These are phyloP conservation scores for Oryzaephilus surinamensis DNA, from an alignment of 1,140 invertebrate genomes.

Conservation along the genomic window DNA sequence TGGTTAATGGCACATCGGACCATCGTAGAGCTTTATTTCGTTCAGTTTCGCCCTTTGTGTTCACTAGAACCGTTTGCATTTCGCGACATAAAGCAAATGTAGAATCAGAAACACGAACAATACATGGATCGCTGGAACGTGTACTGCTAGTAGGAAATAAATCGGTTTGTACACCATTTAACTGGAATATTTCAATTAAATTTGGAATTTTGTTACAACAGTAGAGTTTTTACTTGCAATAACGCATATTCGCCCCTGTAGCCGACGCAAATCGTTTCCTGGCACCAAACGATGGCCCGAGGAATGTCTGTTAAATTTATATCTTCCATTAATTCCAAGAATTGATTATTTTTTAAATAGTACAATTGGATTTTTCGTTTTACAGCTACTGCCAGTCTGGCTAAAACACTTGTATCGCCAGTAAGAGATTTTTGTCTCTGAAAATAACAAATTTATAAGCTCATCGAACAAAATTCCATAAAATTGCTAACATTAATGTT, in stretches of 20 bases:
- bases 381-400: slow-evolving; percentile 80
- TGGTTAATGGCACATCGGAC: slow-evolving; percentile 64
- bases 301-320: slow-evolving; percentile 76
- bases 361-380: slow-evolving; percentile 79
- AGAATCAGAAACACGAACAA: slow-evolving; percentile 61
- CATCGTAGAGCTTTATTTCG: slow-evolving; percentile 66
- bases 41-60: slow-evolving; percentile 57
- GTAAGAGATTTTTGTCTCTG: slow-evolving; percentile 49
- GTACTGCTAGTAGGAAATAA: slow-evolving; percentile 75
- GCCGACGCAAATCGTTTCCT: slow-evolving; percentile 71
- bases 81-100: slow-evolving; percentile 72
- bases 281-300: slow-evolving; percentile 74
- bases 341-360: slow-evolving; percentile 79
- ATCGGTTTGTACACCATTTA: slow-evolving; percentile 55
- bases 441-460: too few relatives aligned
- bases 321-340: slow-evolving; percentile 63
- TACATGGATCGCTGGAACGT: slow-evolving; percentile 70
- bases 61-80: slow-evolving; percentile 72
- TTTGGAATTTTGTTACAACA: background rate
- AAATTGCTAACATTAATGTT: slow-evolving; percentile 56
- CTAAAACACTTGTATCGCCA: slow-evolving; percentile 59
- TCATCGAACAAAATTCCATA: too few relatives aligned
- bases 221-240: slow-evolving; percentile 49
- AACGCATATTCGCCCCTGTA: slow-evolving; percentile 75
- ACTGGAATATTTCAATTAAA: background rate